Evolutionary conservation across 2,113 vertebrate genomes (phyloP).

Genomic region (Donacobius atricapilla): DNA sequence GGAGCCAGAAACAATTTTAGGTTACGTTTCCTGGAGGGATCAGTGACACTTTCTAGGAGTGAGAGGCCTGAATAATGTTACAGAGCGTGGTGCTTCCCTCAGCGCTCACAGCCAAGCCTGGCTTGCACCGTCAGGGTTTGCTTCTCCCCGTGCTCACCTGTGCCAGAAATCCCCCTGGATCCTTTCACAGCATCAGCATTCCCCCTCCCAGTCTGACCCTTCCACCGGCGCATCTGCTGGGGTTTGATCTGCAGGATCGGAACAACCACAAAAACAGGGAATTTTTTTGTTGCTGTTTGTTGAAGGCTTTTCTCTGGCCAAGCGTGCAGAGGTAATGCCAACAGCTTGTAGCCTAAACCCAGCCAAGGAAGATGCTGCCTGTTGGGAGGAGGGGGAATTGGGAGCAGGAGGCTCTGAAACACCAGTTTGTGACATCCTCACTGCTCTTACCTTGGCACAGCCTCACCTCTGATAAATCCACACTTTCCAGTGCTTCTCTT

Average conservation of each 20-base stretch:
- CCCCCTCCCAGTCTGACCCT: neutral
- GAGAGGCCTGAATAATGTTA: neutral
- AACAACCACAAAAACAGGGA: neutral
- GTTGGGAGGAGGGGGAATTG: neutral
- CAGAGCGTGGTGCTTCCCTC: neutral
- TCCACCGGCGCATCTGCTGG: neutral
- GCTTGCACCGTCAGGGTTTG: neutral
- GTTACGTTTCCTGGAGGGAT: neutral
- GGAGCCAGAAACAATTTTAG: neutral
- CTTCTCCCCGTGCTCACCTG: neutral
- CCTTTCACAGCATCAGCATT: neutral
- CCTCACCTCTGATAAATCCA: neutral
- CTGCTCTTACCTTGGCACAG: neutral
- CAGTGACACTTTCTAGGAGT: neutral
- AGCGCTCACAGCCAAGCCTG: neutral
- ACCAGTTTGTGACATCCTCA: neutral
- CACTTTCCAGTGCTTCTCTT: neutral
- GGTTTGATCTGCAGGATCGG: neutral
- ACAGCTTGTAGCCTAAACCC: neutral
- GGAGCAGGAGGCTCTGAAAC: neutral
- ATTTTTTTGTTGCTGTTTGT: neutral
- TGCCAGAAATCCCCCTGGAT: neutral
- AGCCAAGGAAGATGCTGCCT: neutral
- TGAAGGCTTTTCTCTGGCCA: neutral
- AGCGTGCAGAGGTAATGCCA: neutral